Conservation (phyloP, 2,888 invertebrate genomes). For the Eurytoma californica region DNA sequence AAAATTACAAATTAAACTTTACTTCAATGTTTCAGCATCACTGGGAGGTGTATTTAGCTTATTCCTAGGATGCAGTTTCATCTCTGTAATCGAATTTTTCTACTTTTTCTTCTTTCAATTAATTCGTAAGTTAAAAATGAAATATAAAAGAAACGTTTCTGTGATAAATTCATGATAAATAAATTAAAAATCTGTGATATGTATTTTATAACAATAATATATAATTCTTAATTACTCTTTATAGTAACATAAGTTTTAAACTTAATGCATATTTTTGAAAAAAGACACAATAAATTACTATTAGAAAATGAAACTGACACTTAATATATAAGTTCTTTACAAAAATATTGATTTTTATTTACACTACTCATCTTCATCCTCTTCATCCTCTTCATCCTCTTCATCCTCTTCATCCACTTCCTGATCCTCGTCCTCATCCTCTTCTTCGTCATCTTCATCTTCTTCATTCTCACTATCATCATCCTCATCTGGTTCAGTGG, state of each 20-base stretch:
- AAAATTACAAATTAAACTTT: not conserved
- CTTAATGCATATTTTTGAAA: conserved; percentile 13
- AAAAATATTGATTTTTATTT: conserved; percentile 6
- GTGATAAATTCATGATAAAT: conserved; percentile 38
- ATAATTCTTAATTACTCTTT: conserved; percentile 25
- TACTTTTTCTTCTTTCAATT: conserved; percentile 68
- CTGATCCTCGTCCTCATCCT: conserved; percentile 24
- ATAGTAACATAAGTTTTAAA: conserved; percentile 2
- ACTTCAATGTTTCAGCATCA: conserved; percentile 70
- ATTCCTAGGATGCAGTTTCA: conserved; percentile 75
- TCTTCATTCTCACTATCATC: conserved; percentile 7
- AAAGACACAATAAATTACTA: conserved; percentile 34
- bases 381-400: not conserved
- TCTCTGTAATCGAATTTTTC: conserved; percentile 73
- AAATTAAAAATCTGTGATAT: conserved; percentile 33
- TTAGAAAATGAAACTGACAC: conserved; percentile 17
- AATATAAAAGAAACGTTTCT: conserved; percentile 40
- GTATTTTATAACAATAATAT: conserved; percentile 40
- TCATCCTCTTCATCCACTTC: conserved; percentile 30
- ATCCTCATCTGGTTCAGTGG: not conserved
- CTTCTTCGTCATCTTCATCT: conserved; percentile 24
- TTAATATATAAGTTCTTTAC: not conserved
- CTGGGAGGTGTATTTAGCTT: conserved; percentile 75
- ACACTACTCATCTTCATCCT: conserved; percentile 15
- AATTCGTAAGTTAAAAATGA: conserved; percentile 50